A percentile compares a stretch with the other conserved stretches of the same genome.
Conservation (phyloP, 2,888 invertebrate species). For the Holacanthella duospinosa region DNA sequence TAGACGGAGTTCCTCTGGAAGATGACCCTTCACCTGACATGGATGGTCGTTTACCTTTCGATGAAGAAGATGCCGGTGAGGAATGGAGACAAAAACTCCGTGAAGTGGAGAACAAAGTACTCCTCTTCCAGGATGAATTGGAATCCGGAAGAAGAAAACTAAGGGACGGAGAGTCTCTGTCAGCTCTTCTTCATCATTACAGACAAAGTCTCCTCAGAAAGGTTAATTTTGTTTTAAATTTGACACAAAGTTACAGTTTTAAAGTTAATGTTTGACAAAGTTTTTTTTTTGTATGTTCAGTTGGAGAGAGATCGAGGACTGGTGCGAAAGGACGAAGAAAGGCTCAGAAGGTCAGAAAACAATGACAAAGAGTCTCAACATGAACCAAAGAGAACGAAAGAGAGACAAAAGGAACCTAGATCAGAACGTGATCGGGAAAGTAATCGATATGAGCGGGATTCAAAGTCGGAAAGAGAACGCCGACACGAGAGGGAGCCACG, state of each 20-base stretch:
- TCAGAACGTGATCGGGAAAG: background rate
- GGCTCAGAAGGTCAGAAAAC: too few relatives aligned
- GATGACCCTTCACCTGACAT: conserved; percentile 22
- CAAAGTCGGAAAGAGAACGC: background rate
- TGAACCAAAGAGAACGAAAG: too few relatives aligned
- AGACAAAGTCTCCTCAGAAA: conserved; percentile 76
- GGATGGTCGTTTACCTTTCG: background rate
- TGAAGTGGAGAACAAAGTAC: conserved; percentile 88
- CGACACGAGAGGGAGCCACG: background rate
- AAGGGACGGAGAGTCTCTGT: conserved; percentile 61
- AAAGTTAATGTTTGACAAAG: background rate
- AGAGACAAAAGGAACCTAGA: too few relatives aligned
- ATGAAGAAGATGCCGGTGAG: conserved; percentile 50
- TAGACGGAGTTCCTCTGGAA: conserved; percentile 43
- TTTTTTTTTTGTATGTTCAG: background rate
- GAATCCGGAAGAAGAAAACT: conserved; percentile 69
- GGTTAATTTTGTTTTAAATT: conserved; percentile 43
- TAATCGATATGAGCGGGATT: background rate
- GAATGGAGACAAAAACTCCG: conserved; percentile 64
- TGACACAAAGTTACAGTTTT: background rate
- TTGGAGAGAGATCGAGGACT: conserved; percentile 2
- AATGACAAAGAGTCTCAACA: too few relatives aligned
- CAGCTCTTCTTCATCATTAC: conserved; percentile 81
- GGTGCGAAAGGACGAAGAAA: background rate
- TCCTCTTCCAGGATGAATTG: conserved; percentile 91